Conservation (phyloP, 2,797 vertebrate genomes). For the Enteromius trimaculatus region DNA sequence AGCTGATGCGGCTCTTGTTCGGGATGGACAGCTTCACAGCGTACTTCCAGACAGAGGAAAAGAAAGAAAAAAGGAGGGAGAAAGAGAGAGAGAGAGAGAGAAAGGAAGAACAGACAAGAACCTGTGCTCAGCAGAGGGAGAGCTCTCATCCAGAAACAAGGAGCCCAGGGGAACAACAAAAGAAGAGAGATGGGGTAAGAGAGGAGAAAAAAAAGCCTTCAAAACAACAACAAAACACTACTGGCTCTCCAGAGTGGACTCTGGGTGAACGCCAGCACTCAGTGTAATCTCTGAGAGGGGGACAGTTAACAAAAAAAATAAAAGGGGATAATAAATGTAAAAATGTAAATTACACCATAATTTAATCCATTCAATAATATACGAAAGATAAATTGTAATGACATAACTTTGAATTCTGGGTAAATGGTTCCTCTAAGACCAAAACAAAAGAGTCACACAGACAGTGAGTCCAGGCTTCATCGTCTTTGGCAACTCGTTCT, state of each 20-base stretch:
- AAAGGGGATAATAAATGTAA: neutral
- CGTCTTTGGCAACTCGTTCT: slow-evolving; percentile 74
- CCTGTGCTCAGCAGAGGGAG: slow-evolving; percentile 82
- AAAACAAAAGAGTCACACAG: neutral
- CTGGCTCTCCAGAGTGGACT: slow-evolving; percentile 68
- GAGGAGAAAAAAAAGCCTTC: slow-evolving; percentile 64
- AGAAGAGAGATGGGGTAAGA: slow-evolving; percentile 74
- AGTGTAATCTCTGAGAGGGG: slow-evolving; percentile 73
- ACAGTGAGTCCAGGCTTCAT: slow-evolving; percentile 73
- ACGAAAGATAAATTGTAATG: neutral
- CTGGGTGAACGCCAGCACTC: slow-evolving; percentile 81
- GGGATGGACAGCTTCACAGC: slow-evolving; percentile 57
- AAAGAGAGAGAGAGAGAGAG: slow-evolving; percentile 12
- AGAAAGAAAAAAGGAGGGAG: slow-evolving; percentile 46
- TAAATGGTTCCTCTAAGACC: neutral
- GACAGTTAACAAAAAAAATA: slow-evolving; percentile 51
- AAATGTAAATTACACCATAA: neutral
- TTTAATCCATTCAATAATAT: neutral
- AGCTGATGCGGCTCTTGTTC: slow-evolving; percentile 58
- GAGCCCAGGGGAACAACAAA: slow-evolving; percentile 76
- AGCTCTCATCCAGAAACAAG: slow-evolving; percentile 83
- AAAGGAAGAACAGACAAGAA: slow-evolving; percentile 73
- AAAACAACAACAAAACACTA: slow-evolving; percentile 79
- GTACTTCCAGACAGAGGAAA: slow-evolving; percentile 39
- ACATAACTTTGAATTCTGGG: neutral